These are phyloP conservation scores for Mycteria americana DNA, from an alignment of 2,797 vertebrate species.

Conservation along the genomic window DNA sequence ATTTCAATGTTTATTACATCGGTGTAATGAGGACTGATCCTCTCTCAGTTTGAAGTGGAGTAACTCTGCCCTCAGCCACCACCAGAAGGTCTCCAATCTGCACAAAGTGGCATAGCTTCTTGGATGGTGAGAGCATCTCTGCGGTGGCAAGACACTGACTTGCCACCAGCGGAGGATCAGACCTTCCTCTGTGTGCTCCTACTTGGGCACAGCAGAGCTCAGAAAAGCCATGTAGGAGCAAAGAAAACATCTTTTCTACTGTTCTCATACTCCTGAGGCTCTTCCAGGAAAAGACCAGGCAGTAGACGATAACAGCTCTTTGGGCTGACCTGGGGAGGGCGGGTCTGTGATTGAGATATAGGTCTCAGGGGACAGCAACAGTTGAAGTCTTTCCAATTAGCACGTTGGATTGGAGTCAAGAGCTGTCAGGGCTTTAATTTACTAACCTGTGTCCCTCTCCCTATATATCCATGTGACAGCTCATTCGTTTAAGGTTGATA, in stretches of 20 bases:
- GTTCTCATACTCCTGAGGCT: background rate
- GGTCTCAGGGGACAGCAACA: slow-evolving; percentile 9
- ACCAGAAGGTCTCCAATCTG: background rate
- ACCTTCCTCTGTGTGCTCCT: background rate
- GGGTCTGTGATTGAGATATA: background rate
- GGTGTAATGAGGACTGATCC: background rate
- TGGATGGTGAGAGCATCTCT: background rate
- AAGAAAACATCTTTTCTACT: background rate
- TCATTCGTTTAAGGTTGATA: slow-evolving; percentile 48
- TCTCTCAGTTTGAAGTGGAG: background rate
- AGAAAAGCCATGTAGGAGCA: background rate
- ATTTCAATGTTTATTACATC: background rate
- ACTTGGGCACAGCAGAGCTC: background rate
- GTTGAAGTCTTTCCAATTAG: slow-evolving; percentile 59
- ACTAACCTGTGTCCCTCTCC: slow-evolving; percentile 38
- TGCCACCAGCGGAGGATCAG: background rate
- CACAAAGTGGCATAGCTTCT: no score
- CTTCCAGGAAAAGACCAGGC: background rate
- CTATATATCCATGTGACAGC: slow-evolving; percentile 42
- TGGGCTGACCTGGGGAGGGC: background rate
- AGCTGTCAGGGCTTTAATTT: slow-evolving; percentile 46
- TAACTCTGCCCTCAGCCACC: background rate
- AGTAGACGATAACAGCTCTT: background rate
- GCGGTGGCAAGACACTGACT: background rate
- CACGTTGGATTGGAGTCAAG: slow-evolving; percentile 49